Evolutionary conservation across 2,888 invertebrate genomes (phyloP).

Genomic region (Lottia gigantea): DNA sequence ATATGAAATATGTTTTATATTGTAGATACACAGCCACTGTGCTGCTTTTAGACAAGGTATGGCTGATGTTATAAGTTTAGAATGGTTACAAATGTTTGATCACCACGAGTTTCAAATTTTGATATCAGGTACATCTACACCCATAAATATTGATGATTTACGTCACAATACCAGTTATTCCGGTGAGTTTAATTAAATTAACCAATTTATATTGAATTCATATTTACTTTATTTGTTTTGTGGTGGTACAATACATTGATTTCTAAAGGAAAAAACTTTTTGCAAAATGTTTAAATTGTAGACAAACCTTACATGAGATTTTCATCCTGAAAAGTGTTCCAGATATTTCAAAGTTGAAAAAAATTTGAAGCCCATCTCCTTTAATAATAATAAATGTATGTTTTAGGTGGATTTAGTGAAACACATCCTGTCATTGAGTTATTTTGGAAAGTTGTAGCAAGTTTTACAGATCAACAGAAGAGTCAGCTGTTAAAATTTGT

Average conservation of each 20-base stretch:
- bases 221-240: no score
- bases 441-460: conserved; percentile 90
- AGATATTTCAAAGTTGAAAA: no score
- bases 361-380: no score
- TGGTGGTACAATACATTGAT: no score
- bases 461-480: conserved; percentile 80
- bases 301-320: no score
- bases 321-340: no score
- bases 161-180: conserved; percentile 88
- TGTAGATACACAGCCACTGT: conserved; percentile 79
- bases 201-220: no score
- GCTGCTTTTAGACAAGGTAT: conserved; percentile 89
- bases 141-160: conserved; percentile 92
- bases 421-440: conserved; percentile 85
- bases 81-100: conserved; percentile 95
- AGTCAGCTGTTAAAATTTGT: conserved; percentile 95
- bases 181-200: no score
- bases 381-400: no score
- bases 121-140: conserved; percentile 94
- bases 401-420: conserved; percentile 80
- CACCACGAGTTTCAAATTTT: conserved; percentile 93
- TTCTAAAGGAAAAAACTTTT: no score
- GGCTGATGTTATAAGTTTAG: conserved; percentile 87
- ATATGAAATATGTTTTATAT: background rate
- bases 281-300: no score